Evolutionary conservation across 2,888 invertebrate genomes (phyloP).

Genomic region (Anthophora plumipes): DNA sequence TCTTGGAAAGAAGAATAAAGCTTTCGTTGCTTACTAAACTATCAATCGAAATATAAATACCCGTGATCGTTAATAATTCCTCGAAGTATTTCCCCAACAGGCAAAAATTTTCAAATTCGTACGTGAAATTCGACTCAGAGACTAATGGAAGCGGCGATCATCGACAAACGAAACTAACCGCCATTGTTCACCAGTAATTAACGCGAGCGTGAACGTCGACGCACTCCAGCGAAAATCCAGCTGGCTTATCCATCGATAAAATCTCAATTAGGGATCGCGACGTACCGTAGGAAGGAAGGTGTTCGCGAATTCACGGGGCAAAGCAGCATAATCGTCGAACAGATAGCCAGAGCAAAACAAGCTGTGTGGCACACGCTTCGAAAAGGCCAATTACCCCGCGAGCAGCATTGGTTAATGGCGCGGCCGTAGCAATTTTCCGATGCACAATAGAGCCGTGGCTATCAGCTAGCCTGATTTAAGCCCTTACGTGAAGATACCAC

Average conservation of each 20-base stretch:
- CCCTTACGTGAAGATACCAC: constrained; percentile 61
- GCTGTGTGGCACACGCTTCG: constrained; percentile 16
- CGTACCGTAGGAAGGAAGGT: constrained; percentile 35
- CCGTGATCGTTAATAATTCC: background rate
- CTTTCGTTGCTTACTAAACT: too few species aligned
- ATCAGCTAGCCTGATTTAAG: constrained; percentile 65
- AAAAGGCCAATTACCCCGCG: constrained; percentile 67
- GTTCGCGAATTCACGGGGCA: constrained; percentile 65
- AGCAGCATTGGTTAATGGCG: constrained; percentile 74
- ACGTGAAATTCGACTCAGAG: too few species aligned
- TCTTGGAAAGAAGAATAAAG: too few species aligned
- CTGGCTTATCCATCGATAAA: constrained; percentile 66
- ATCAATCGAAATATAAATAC: background rate
- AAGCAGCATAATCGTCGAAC: constrained; percentile 75
- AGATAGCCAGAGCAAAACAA: constrained; percentile 76
- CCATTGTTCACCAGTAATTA: constrained; percentile 40
- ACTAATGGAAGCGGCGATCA: background rate
- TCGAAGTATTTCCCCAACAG: background rate
- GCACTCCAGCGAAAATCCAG: constrained; percentile 38
- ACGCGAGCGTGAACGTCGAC: constrained; percentile 21
- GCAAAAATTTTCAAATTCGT: background rate
- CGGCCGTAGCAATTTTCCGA: constrained; percentile 70
- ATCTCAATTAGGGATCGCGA: constrained; percentile 74
- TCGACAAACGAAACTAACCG: constrained; percentile 7
- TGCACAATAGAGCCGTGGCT: constrained; percentile 51